Evolutionary conservation across 2,888 invertebrate species (phyloP), one percentile per base, ranked within the genome.

Genomic region (Amitus sp.): DNA sequence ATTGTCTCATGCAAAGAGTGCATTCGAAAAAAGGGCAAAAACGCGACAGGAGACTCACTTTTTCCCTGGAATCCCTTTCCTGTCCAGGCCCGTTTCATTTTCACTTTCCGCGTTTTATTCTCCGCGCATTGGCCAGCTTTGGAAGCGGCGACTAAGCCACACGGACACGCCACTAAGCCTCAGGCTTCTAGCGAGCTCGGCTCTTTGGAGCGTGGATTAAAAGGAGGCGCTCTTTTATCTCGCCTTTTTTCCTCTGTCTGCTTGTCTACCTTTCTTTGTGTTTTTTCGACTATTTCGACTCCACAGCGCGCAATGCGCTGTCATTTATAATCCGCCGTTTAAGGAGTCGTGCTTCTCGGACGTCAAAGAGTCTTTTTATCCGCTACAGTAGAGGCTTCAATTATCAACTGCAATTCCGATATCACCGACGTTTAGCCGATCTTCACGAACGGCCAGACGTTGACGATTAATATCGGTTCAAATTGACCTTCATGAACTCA

Each of bases 81-180:
- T 56, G 62, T 67, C 66, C 70, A 67, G 68, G 72, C 64, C 68
- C 72, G 72, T 72, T 75, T 76, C 75, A 75, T 76, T 75, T 76
- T 75, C 76, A 76, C 74, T 76, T 75, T 75, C 69, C 64, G 66
- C 67, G 65, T 73, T 76, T 75, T 75, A 74, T 73, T 75, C 71
- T 70, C 66, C 64, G 64, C 66, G 57, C 65, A 62, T 67, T 66
- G 63, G 59, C 63, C 54, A 52, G 65, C 55, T 65, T 61, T 54
- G 54, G 57, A 20, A 51, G 53, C 47, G 48, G 64, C 30, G 69
- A 60, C 69, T 68, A 67, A 72, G 72, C 71, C 67, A 69, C 71
- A 56, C 60, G 68, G 72, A 72, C 70, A 70, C 64, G 71, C 69
- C 72, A 63, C 69, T 69, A 70, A 71, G 70, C 69, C 64, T 55